Conservation (phyloP, 2,797 vertebrate genomes). For the Gadopsis marmoratus region DNA sequence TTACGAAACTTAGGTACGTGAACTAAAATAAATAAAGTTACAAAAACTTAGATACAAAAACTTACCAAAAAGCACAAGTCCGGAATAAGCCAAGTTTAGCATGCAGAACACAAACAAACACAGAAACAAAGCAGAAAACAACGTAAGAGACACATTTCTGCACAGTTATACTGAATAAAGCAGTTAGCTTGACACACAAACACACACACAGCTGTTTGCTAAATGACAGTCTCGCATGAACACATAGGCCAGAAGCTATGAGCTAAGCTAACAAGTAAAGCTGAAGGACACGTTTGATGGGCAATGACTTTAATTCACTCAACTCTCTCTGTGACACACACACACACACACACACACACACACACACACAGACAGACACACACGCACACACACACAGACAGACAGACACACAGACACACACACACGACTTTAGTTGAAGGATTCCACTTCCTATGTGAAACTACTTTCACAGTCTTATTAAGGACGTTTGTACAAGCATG, state of each 20-base stretch:
- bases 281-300: conserved; percentile 60
- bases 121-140: conserved; percentile 94
- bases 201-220: conserved; percentile 35
- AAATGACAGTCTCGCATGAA: conserved; percentile 54
- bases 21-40: conserved; percentile 81
- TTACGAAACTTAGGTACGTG: conserved; percentile 60
- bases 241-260: conserved; percentile 54
- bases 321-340: neutral
- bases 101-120: conserved; percentile 93
- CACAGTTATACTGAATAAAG: conserved; percentile 84
- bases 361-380: conserved; percentile 7
- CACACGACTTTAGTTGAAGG: neutral
- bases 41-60: conserved; percentile 94
- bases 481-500: neutral
- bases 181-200: conserved; percentile 70
- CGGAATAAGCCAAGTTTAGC: conserved; percentile 99
- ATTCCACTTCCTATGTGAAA: too few species aligned
- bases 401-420: conserved; percentile 14
- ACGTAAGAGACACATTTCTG: conserved; percentile 88
- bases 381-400: neutral
- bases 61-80: conserved; percentile 99
- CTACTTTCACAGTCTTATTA: neutral
- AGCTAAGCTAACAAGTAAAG: conserved; percentile 69
- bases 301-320: conserved; percentile 50
- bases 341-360: conserved; percentile 17